Percentiles rank a stretch among this genome's conserved stretches.
These are phyloP conservation scores for Griposia aprilina DNA, from an alignment of 2,888 invertebrate species.

Conservation along the genomic window DNA sequence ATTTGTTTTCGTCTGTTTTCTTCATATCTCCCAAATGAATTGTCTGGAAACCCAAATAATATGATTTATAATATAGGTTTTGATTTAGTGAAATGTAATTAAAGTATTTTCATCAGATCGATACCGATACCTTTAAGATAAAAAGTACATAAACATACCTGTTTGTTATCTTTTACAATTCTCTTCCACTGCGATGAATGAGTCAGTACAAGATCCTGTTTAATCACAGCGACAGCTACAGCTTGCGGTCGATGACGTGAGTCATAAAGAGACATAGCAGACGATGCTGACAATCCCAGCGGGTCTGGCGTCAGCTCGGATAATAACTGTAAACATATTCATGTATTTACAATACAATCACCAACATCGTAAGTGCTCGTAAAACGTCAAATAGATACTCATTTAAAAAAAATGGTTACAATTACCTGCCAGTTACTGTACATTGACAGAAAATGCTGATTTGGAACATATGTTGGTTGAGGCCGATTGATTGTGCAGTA, in stretches of 20 bases:
- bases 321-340: conserved; percentile 90
- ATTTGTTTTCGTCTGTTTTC: conserved; percentile 82
- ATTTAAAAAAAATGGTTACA: conserved; percentile 61
- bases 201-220: conserved; percentile 91
- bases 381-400: conserved; percentile 25
- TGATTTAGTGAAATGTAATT: background rate
- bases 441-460: conserved; percentile 97
- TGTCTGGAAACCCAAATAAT: conserved; percentile 69
- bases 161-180: conserved; percentile 83
- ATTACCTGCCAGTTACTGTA: conserved; percentile 98
- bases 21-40: conserved; percentile 76
- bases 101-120: conserved; percentile 19
- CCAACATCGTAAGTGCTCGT: conserved; percentile 38
- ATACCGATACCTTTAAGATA: background rate
- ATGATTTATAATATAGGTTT: background rate
- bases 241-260: conserved; percentile 93
- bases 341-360: conserved; percentile 72
- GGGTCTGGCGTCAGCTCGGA: conserved; percentile 93
- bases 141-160: conserved; percentile 74
- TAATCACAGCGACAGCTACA: conserved; percentile 91
- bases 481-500: conserved; percentile 98
- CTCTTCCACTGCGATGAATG: conserved; percentile 92
- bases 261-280: conserved; percentile 94
- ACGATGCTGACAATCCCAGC: conserved; percentile 92
- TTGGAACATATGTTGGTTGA: conserved; percentile 98